Base-by-base conservation (phyloP, 2,888 invertebrate genomes). In the Coleophora deauratella region DNA sequence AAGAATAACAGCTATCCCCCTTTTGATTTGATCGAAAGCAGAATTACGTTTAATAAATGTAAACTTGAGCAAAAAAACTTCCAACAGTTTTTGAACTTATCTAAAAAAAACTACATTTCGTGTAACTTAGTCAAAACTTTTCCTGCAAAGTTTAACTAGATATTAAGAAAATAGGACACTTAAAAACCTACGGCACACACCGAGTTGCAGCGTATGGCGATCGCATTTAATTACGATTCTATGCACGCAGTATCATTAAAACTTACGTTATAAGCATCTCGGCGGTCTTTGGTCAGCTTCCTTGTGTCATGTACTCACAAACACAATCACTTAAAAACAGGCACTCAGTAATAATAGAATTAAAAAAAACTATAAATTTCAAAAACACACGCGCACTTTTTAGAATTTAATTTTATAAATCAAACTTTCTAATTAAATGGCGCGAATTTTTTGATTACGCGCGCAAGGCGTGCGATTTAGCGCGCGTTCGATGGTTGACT, bases 251-350 rank as follows among this genome's bases (percentile, higher is more conserved):
- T 51, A 57, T 43, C 51, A 54, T 55, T 51, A 55, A 62, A 62
- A 79, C 82, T 81, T 61, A 84, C 84, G 80, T 78, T 80, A 82
- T 81, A 66, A 82, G 79, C 84, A 84, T 84, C 61, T 73, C 37
- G 59, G 45, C 47, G 60, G 57, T 60, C 61, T 67, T 52, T 38
- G 36, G 54, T 69, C 67, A 72, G 67, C 69, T 76, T 74, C 73
- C 72, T 66, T 63, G 62, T 69, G 53, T 62, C 72, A 78, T 74
- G 59, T 70, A 78, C 76, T 63, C 71, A 70, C 73, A 65, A 64
- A 68, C 74, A 74, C 43, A 60, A 60, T 63, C 76, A 72, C 76
- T 69, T 62, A 21, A 58, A n/a, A 65, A 66, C 63, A 67, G 64
- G 57, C 57, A 68, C 34, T 31, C 27, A 14, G 36, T 49, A 50